phyloP scores from a whole-genome alignment of 2,888 invertebrate genomes.

The Poecilus cupreus region DNA sequence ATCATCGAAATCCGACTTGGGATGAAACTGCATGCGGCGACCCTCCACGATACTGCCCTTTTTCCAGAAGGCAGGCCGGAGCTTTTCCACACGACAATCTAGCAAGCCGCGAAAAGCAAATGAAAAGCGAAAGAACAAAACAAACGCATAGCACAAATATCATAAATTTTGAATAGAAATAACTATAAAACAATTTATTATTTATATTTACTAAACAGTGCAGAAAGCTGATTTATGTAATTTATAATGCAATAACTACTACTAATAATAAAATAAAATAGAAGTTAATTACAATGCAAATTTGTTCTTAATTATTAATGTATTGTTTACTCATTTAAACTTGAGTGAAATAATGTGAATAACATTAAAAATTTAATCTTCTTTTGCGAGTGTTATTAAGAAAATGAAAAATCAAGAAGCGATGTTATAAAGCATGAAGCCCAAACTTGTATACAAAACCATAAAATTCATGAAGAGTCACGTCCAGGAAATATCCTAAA shows the following conservation, averaged over 20 bases:
- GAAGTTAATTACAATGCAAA: no score
- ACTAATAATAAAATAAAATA: background rate
- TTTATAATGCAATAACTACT: no score
- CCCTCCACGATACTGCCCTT: slow-evolving; percentile 45
- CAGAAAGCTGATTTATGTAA: background rate
- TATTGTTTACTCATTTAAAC: no score
- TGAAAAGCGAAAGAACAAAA: slow-evolving; percentile 40
- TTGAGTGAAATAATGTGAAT: no score
- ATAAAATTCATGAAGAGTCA: slow-evolving; percentile 29
- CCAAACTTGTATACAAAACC: slow-evolving; percentile 44
- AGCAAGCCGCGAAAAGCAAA: slow-evolving; percentile 24
- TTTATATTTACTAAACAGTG: background rate
- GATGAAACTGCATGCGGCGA: slow-evolving; percentile 21
- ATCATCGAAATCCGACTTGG: background rate
- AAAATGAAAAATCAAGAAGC: slow-evolving; percentile 28
- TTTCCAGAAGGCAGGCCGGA: slow-evolving; percentile 51
- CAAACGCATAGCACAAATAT: slow-evolving; percentile 31
- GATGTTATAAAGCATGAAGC: slow-evolving; percentile 27
- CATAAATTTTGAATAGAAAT: no score
- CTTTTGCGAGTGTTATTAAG: background rate
- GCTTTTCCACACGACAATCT: slow-evolving; percentile 50
- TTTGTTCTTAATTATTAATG: no score
- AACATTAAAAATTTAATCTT: no score
- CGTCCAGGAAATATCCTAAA: slow-evolving; percentile 25
- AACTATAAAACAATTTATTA: no score